Evolutionary conservation across 2,888 invertebrate species (phyloP), one percentile per base, ranked within the genome.

Genomic region (Oxyteleia sp.): DNA sequence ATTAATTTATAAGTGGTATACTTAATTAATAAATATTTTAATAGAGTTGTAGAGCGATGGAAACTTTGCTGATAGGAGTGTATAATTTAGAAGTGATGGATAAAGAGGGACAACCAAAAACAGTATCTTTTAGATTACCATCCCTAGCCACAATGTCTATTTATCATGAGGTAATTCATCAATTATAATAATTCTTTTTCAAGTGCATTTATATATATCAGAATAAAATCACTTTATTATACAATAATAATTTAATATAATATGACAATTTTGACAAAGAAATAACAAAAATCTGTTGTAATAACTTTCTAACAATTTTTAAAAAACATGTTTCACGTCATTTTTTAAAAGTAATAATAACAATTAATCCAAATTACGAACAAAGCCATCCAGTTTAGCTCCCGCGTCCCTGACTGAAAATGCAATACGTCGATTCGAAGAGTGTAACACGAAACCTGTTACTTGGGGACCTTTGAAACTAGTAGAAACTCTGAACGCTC

Each of bases 391-490:
- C 87, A 96, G 95, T 88, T 94, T 97, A 89, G 97, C 96, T 76
- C 95, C 96, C 51, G 95, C 97, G 82, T 96, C 97, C 84, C 94
- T 97, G 82, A 97, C 97, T 23, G 97, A 98, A 93, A 97, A 96
- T 91, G 97, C 98, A 55, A 94, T 98, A 69, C 94, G 97, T 18
- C 95, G 98, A 76, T 96, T 98, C 95, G 98, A 98, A 93, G 97
- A 98, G 91, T 97, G 98, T 89, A 97, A 98, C 89, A 97, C 96
- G 43, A 97, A 97, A 90, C 95, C 97, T 83, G 97, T 98, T 49
- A 96, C 96, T 90, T 97, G 98, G 96, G 98, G 99, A 0, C 99
- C 99, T 10, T 95, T 97, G 88, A 96, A 97, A 11, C 98, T 98
- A 92, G 96, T 98, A 49, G 98, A 98, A 93, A 95, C 96, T 16